These are phyloP conservation scores for Chlamydotis undulata DNA, from an alignment of 2,113 vertebrate species.

Conservation along the genomic window DNA sequence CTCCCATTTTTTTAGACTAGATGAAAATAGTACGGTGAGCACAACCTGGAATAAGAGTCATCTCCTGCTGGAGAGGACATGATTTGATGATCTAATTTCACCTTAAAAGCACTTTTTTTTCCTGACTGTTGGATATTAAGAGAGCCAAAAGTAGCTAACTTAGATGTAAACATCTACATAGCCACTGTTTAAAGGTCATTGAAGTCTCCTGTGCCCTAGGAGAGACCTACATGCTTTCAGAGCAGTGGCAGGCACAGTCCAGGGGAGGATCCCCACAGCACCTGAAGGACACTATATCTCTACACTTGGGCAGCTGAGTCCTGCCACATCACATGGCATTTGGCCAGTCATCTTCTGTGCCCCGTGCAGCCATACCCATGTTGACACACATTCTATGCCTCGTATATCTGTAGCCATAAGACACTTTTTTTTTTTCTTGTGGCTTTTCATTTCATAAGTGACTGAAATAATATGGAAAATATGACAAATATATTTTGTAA, in stretches of 20 bases:
- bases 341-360: not conserved
- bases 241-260: not conserved
- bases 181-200: not conserved
- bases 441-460: not conserved
- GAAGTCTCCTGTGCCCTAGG: not conserved
- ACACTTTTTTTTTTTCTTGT: not conserved
- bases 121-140: not conserved
- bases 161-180: not conserved
- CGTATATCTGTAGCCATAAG: not conserved
- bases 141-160: not conserved
- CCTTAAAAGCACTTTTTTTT: not conserved
- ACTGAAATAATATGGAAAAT: not conserved
- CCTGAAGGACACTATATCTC: not conserved
- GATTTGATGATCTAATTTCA: not conserved
- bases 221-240: not conserved
- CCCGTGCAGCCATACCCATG: not conserved
- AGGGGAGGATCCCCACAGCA: not conserved
- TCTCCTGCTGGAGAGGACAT: not conserved
- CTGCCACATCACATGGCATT: not conserved
- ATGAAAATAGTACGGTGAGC: not conserved
- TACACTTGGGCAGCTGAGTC: no score
- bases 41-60: not conserved
- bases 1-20: not conserved
- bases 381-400: not conserved
- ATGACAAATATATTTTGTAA: not conserved